These are phyloP conservation scores for Sepiola atlantica DNA, from an alignment of 2,888 invertebrate genomes.

Conservation along the genomic window DNA sequence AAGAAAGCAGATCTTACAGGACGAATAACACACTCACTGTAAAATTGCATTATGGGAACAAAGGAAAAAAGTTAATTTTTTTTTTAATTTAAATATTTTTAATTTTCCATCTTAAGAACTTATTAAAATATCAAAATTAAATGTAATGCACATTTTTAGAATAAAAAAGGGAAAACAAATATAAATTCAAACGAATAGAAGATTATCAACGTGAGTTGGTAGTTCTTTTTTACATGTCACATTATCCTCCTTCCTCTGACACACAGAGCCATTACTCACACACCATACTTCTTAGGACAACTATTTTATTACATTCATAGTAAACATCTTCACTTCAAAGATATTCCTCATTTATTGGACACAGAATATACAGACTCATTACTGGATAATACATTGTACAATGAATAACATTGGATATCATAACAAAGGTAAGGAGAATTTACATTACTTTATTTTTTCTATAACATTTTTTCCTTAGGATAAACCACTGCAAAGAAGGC, in stretches of 20 bases:
- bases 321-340: neutral
- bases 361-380: neutral
- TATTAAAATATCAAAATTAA: neutral
- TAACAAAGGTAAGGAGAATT: neutral
- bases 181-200: neutral
- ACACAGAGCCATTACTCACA: neutral
- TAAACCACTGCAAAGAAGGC: too few relatives aligned
- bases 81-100: neutral
- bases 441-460: neutral
- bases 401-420: neutral
- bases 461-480: neutral
- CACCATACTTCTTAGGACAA: slow-evolving; percentile 32
- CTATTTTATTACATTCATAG: neutral
- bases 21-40: neutral
- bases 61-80: neutral
- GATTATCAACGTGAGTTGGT: neutral
- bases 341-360: neutral
- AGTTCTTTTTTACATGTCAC: neutral
- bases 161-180: neutral
- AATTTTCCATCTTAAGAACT: too few relatives aligned
- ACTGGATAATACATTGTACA: neutral
- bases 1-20: neutral
- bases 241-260: neutral
- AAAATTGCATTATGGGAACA: neutral
- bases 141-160: neutral